These are phyloP conservation scores for Polyploca ridens DNA, from an alignment of 2,888 invertebrate species.

Conservation along the genomic window DNA sequence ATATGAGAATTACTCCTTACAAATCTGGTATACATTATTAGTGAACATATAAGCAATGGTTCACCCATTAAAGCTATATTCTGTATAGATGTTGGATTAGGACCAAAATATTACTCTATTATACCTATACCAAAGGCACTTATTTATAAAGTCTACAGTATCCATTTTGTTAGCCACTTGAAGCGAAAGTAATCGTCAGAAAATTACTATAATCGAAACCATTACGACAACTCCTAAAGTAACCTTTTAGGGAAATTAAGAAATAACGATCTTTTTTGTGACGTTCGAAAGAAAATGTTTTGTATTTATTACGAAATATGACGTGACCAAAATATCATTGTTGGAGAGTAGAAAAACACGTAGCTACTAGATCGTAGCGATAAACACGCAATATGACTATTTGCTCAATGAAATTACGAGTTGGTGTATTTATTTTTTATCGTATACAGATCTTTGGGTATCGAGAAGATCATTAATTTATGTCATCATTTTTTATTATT, in stretches of 20 bases:
- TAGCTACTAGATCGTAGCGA: slow-evolving; percentile 46
- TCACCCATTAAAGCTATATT: no score
- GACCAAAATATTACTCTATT: no score
- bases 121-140: no score
- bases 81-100: no score
- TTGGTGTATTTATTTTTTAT: slow-evolving; percentile 31
- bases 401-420: slow-evolving; percentile 61
- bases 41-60: no score
- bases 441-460: slow-evolving; percentile 24
- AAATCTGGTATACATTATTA: no score
- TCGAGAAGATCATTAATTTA: slow-evolving; percentile 18
- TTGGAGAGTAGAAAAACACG: slow-evolving; percentile 45
- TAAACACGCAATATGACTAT: slow-evolving; percentile 67
- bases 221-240: slow-evolving; percentile 30
- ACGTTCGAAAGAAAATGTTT: slow-evolving; percentile 39
- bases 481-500: neutral
- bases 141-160: no score
- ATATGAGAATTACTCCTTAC: no score
- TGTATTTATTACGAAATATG: slow-evolving; percentile 51
- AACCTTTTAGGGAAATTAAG: slow-evolving; percentile 46
- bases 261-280: slow-evolving; percentile 19
- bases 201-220: slow-evolving; percentile 35
- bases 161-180: no score
- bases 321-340: slow-evolving; percentile 57
- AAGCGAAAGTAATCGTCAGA: slow-evolving; percentile 27